Evolutionary conservation across 2,888 invertebrate species (phyloP), one percentile per base, ranked within the genome.

Genomic region (Helobdella robusta): DNA sequence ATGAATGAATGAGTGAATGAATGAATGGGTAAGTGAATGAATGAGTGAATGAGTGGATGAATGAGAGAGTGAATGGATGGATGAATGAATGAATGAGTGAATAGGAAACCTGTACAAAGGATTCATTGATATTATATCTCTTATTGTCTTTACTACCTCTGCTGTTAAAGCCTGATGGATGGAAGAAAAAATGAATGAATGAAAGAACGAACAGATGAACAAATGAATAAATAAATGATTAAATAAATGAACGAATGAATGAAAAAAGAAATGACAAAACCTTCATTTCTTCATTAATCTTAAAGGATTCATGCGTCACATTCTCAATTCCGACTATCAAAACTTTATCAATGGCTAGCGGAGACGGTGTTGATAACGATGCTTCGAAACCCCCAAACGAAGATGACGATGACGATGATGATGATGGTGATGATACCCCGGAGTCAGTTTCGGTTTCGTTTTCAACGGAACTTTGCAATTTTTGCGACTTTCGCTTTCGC

Each of bases 261-360:
- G n/a, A n/a, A n/a, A n/a, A n/a, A n/a, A n/a, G 44, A 32, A 36
- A 64, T 5, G 40, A 25, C 23, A 8, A 23, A 3, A 85, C 85
- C 82, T 95, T 97, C 18, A 97, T 88, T 83, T 97, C 95, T 76
- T 93, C 92, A 0, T 89, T 92, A 78, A 88, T 88, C 70, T 87
- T 84, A 78, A 90, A 95, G 72, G 89, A 87, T 69, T 91, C 87
- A 73, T 93, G 90, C 65, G 85, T 84, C 63, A 94, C 80, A 82
- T 97, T 97, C 78, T 92, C 92, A 28, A 92, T 91, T 81, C 94
- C 91, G 0, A 88, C 92, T 89, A 97, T 91, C 68, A 94, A 79
- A 6, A 78, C 68, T 35, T 70, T 59, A 18, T 32, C 32, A 5
- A n/a, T 32, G 1, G 28, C 25, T 32, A 30, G 30, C 4, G 25